Evolutionary conservation across 2,888 invertebrate genomes (phyloP).

Genomic region (Hirudinaria manillensis): DNA sequence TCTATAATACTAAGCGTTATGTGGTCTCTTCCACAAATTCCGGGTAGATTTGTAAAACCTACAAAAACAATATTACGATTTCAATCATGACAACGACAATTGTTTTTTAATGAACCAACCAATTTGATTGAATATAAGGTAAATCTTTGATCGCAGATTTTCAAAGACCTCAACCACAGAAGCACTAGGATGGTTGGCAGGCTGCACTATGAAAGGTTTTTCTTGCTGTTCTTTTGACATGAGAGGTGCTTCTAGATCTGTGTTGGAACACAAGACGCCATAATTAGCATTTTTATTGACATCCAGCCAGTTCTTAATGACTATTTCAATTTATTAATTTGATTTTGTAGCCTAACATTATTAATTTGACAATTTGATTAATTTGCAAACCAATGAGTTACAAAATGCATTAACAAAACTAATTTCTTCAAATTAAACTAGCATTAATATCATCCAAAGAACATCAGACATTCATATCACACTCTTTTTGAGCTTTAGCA

Average conservation of each 20-base stretch:
- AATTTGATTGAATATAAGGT: constrained; percentile 52
- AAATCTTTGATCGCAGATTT: constrained; percentile 54
- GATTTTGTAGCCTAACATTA: too few relatives aligned
- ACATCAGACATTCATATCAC: not conserved
- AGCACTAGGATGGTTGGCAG: constrained; percentile 49
- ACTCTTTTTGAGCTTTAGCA: not conserved
- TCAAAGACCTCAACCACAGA: constrained; percentile 54
- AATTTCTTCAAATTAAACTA: not conserved
- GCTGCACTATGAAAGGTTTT: constrained; percentile 47
- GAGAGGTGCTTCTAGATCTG: constrained; percentile 47
- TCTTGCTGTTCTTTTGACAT: constrained; percentile 47
- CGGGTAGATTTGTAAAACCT: constrained; percentile 52
- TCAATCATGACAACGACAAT: not conserved
- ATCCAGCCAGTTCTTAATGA: too few relatives aligned
- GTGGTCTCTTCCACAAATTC: constrained; percentile 51
- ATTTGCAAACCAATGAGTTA: too few relatives aligned
- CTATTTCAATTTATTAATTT: too few relatives aligned
- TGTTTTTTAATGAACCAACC: constrained; percentile 41
- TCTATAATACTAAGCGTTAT: constrained; percentile 53
- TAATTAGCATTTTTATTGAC: not conserved
- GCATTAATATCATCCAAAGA: not conserved
- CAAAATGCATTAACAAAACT: too few relatives aligned
- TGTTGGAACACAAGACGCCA: not conserved
- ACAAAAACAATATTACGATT: not conserved
- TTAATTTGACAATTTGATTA: too few relatives aligned